Percentiles rank a stretch among this genome's conserved stretches.
phyloP scores from a whole-genome alignment of 2,113 vertebrate genomes.

The Himantopus leucocephalus region DNA sequence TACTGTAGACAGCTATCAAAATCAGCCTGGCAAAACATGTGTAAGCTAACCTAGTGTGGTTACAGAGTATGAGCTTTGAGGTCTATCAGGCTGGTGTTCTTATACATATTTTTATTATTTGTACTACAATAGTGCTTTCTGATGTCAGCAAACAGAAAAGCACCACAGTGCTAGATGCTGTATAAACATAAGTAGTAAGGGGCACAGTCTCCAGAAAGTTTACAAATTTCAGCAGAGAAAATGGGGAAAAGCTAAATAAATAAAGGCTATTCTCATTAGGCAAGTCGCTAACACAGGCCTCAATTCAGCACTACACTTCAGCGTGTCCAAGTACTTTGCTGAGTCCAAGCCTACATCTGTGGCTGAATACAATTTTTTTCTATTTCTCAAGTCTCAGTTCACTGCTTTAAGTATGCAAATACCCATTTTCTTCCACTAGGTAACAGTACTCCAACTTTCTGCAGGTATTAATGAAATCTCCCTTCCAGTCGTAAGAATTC shows the following conservation, averaged over 20 bases:
- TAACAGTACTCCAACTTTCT: not conserved
- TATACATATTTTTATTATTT: not conserved
- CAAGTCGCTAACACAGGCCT: not conserved
- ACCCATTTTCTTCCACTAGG: not conserved
- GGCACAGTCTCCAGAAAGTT: not conserved
- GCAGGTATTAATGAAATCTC: not conserved
- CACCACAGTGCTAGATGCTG: not conserved
- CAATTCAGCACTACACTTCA: not conserved
- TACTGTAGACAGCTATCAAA: not conserved
- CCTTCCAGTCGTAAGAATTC: not conserved
- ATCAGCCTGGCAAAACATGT: not conserved
- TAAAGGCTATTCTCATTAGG: not conserved
- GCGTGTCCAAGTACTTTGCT: not conserved
- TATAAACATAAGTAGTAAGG: accelerated
- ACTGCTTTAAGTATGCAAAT: not conserved
- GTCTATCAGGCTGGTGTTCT: not conserved
- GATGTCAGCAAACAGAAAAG: not conserved
- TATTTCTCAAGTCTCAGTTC: not conserved
- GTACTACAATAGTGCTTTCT: not conserved
- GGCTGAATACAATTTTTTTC: not conserved
- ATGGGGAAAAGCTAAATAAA: not conserved
- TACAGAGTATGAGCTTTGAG: not conserved
- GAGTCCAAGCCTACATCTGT: not conserved
- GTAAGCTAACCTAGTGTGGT: not conserved
- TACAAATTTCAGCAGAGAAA: not conserved